Evolutionary conservation across 2,888 invertebrate genomes (phyloP), one percentile per base, ranked within the genome.

Genomic region (Acanthosoma haemorrhoidale): DNA sequence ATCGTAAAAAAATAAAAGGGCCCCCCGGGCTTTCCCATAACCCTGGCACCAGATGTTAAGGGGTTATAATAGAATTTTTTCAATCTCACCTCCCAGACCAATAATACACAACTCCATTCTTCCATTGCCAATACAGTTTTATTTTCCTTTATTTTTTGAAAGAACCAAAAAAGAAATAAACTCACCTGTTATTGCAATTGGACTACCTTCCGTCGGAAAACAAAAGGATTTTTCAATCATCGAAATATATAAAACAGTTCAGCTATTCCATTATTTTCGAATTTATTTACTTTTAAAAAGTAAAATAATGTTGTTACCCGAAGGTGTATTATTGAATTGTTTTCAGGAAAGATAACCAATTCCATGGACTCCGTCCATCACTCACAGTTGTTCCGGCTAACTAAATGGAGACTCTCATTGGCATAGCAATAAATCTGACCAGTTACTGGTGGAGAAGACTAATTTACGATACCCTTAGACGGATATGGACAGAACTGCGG

Each of bases 1-100:
- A 51, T 25, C 21, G 25, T 51, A 51, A 51, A 51, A 51, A 51
- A 51, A 25, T 25, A 51, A 43, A 51, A 25, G 51, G 51, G 51
- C 1, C 5, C 13, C n/a, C 51, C 29, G 51, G n/a, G n/a, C n/a
- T n/a, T 51, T 51, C 51, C 51, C 29, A 51, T 51, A 51, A 25
- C 8, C 21, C 5, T n/a, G 51, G 51, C 51, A 51, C 51, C 51
- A 51, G 51, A 51, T 51, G 51, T 51, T 51, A 51, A 51, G 29
- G 51, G 51, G 25, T 51, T 51, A 51, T 51, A 25, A 51, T 51
- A 51, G 51, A 51, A 51, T 51, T 51, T 51, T 41, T 51, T 51
- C 25, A 25, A 51, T 51, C 29, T 25, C 25, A 25, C n/a, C 29
- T n/a, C 51, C 29, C 51, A 13, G 25, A 6, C 25, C 51, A 51